Conservation (phyloP, 2,797 vertebrate species). For the Chloroceryle amazona region DNA sequence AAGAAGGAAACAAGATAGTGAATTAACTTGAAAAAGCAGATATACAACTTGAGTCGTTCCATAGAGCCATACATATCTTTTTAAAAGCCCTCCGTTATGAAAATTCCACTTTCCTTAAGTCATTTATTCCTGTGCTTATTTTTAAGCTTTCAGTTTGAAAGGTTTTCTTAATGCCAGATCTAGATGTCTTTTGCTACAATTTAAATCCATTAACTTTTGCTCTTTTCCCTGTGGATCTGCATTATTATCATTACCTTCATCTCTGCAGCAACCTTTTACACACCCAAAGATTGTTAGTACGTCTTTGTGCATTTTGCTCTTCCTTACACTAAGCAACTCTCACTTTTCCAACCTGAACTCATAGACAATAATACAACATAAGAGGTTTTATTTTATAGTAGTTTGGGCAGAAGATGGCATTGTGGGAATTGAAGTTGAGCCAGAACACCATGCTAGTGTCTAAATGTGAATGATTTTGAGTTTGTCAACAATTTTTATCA, state of each 20-base stretch:
- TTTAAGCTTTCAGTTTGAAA: neutral
- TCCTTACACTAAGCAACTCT: neutral
- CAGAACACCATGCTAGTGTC: neutral
- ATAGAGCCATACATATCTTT: neutral
- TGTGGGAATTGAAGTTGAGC: neutral
- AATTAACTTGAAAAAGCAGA: neutral
- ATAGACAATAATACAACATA: neutral
- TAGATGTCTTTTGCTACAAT: neutral
- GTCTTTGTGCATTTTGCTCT: neutral
- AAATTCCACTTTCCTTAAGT: neutral
- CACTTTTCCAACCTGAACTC: neutral
- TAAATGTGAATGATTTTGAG: neutral
- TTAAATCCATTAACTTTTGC: neutral
- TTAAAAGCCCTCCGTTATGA: neutral
- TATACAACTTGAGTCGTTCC: neutral
- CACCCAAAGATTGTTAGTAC: neutral
- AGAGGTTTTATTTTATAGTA: rapidly evolving
- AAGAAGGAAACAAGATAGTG: neutral
- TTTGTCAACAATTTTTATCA: neutral
- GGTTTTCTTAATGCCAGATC: neutral
- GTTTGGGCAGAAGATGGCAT: neutral
- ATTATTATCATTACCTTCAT: neutral
- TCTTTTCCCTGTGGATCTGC: neutral
- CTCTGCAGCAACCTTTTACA: neutral
- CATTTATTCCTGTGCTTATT: neutral